phyloP scores from a whole-genome alignment of 1,140 invertebrate genomes.

The Euschistus heros region DNA sequence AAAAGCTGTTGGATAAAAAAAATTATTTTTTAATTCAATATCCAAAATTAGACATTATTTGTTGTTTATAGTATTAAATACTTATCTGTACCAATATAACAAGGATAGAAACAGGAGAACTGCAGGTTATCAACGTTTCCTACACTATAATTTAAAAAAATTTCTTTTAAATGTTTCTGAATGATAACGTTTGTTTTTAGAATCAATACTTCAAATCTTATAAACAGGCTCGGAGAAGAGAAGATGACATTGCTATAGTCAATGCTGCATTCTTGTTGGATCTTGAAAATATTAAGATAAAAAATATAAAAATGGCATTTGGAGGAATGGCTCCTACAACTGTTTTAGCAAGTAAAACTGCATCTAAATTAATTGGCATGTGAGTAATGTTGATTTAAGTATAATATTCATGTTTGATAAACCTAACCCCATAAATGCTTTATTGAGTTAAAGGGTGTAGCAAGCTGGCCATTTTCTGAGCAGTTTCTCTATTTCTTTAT shows the following conservation, averaged over 20 bases:
- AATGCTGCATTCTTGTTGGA: constrained; percentile 63
- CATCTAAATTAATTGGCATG: constrained; percentile 50
- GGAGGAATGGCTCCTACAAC: constrained; percentile 88
- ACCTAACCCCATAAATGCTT: constrained; percentile 24
- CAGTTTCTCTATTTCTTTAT: no score
- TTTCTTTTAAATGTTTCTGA: no score
- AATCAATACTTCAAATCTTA: constrained; percentile 76
- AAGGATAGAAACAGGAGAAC: no score
- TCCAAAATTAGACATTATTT: no score
- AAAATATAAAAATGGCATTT: constrained; percentile 58
- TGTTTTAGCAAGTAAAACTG: constrained; percentile 58
- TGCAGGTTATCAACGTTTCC: no score
- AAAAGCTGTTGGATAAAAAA: no score
- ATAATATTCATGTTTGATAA: not conserved
- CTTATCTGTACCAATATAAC: no score
- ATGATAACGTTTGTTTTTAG: constrained; percentile 30
- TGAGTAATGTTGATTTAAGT: constrained; percentile 30
- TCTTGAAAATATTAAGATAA: constrained; percentile 37
- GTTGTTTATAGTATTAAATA: no score
- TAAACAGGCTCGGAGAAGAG: constrained; percentile 82
- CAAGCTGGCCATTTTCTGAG: no score
- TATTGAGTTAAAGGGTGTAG: no score
- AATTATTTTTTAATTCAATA: no score
- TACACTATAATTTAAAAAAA: no score
- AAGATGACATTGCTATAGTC: constrained; percentile 93